A percentile compares a stretch with the other conserved stretches of the same genome.
Evolutionary conservation across 2,797 vertebrate species (phyloP).

Genomic region (Australoheros facetus): DNA sequence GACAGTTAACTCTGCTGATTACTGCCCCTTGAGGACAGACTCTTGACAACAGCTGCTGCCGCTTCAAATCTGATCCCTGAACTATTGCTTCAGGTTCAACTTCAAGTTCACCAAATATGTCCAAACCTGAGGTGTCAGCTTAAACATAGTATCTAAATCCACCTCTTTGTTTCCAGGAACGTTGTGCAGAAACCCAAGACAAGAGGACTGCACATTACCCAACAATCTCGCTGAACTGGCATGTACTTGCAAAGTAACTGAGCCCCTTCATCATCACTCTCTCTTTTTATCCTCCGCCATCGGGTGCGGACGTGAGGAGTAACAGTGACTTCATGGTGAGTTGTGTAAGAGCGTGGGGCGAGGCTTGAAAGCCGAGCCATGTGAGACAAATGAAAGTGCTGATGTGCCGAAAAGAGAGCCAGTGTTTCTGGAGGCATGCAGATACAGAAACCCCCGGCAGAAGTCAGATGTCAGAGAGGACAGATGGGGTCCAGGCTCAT

Average conservation of each 20-base stretch:
- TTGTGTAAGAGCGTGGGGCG: conserved; percentile 66
- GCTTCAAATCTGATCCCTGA: conserved; percentile 50
- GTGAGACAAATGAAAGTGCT: conserved; percentile 74
- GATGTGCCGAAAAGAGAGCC: conserved; percentile 67
- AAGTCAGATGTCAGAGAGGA: conserved; percentile 66
- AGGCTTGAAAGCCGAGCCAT: conserved; percentile 68
- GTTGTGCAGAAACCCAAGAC: conserved; percentile 36
- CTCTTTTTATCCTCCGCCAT: conserved; percentile 25
- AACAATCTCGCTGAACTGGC: conserved; percentile 30
- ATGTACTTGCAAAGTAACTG: conserved; percentile 40
- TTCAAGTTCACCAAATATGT: conserved; percentile 57
- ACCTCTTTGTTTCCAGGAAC: conserved; percentile 8
- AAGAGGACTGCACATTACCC: conserved; percentile 3
- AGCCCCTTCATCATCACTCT: conserved; percentile 34
- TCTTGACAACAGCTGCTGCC: conserved; percentile 72
- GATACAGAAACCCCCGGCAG: conserved; percentile 36
- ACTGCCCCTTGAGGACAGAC: conserved; percentile 55
- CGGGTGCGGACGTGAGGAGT: conserved; percentile 66
- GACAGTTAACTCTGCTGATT: conserved; percentile 76
- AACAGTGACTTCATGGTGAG: conserved; percentile 68
- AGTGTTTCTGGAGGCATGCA: conserved; percentile 60
- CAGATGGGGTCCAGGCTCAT: conserved; percentile 32
- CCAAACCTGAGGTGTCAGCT: conserved; percentile 49
- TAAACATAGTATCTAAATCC: conserved; percentile 25
- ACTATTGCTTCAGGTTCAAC: conserved; percentile 44